Base-by-base conservation (phyloP, 1,140 invertebrate species). In the Drosophila busckii region DNA sequence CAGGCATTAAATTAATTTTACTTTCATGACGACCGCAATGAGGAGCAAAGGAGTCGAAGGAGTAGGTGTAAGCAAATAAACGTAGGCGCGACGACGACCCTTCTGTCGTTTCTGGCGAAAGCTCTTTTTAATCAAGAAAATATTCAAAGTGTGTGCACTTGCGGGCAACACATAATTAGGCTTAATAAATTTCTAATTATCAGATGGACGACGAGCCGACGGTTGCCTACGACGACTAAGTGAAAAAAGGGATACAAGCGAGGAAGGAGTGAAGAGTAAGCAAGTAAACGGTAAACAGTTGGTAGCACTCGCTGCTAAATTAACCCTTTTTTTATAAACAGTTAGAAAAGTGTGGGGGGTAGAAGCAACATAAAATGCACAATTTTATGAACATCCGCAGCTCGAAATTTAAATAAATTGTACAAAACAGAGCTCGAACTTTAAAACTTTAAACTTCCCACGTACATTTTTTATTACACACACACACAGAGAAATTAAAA, bases 181-280 rank as follows among this genome's bases (percentile, higher is more conserved):
- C 68, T 70, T 84, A 84, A 84, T 84, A 84, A 84, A 84, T 70
- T 80, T 70, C 58, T 84, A 84, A 84, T 84, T 84, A 84, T 84
- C 69, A 75, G 71, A 84, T 84, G 71, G 69, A 58, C 54, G 63
- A 31, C n/a, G n/a, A n/a, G n/a, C n/a, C n/a, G n/a, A n/a, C n/a
- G n/a, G n/a, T n/a, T n/a, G 42, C 26, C 29, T 31, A 31, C 26
- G 42, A 28, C 10, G 34, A 53, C 46, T 84, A 75, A 82, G 68
- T 80, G 67, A 80, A 75, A 48, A 65, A 76, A 80, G 73, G n/a
- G n/a, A n/a, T n/a, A n/a, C n/a, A 82, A 69, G 64, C 75, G 52
- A 60, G 58, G 22, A 64, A 80, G 63, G 63, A 80, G 62, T 67
- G 61, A 53, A 40, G 45, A 28, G 20, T 19, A 16, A 26, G 16